Conservation (phyloP, 2,113 vertebrate genomes). For the Microcebus lehilahytsara region DNA sequence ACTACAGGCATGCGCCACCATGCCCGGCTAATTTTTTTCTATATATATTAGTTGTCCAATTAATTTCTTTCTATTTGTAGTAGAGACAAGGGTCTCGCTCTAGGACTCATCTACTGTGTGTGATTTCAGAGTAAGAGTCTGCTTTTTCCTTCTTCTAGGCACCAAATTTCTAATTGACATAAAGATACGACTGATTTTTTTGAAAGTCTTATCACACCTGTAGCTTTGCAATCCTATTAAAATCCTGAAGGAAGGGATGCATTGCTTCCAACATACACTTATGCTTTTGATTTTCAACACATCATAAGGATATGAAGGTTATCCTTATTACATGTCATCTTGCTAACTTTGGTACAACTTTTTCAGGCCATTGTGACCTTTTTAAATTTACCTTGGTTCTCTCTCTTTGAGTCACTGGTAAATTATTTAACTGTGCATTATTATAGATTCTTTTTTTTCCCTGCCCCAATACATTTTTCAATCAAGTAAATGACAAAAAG, state of each 20-base stretch:
- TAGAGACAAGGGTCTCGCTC: no score
- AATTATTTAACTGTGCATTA: not conserved
- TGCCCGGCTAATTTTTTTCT: no score
- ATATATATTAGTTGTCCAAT: no score
- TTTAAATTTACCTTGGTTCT: not conserved
- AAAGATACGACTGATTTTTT: not conserved
- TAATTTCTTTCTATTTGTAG: no score
- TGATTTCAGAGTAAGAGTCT: not conserved
- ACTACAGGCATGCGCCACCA: no score
- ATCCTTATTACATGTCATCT: not conserved
- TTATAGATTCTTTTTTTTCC: not conserved
- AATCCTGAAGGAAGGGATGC: not conserved
- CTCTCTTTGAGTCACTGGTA: not conserved
- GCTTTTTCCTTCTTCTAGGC: not conserved
- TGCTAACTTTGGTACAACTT: not conserved
- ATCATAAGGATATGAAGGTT: not conserved
- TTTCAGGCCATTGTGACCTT: not conserved
- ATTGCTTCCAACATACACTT: not conserved
- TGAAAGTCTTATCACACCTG: not conserved
- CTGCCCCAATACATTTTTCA: not conserved
- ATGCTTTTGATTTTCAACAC: not conserved
- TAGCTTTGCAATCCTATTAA: not conserved
- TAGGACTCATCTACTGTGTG: not conserved
- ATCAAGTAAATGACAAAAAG: not conserved
- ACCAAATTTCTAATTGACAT: not conserved